Evolutionary conservation across 2,888 invertebrate genomes (phyloP).

Genomic region (Drosophila bunnanda): DNA sequence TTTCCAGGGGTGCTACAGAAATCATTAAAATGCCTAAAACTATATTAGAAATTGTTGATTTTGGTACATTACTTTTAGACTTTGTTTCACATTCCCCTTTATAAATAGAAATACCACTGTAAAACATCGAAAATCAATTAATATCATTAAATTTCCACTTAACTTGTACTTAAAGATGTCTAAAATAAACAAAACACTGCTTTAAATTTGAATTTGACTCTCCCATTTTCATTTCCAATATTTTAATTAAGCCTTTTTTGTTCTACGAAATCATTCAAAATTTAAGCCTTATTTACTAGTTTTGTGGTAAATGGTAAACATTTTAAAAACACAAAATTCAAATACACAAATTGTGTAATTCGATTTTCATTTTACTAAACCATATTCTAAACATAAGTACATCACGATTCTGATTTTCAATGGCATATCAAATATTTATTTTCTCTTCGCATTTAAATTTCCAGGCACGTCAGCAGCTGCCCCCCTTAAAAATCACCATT

Average conservation of each 20-base stretch:
- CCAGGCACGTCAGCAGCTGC: conserved; percentile 65
- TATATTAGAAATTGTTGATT: too few relatives aligned
- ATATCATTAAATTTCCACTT: background rate
- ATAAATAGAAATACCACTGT: background rate
- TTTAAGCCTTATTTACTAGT: background rate
- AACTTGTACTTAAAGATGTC: background rate
- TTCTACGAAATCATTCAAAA: background rate
- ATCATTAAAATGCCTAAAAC: background rate
- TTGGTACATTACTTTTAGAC: too few relatives aligned
- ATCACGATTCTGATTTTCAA: conserved; percentile 46
- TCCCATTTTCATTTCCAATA: background rate
- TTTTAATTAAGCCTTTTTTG: background rate
- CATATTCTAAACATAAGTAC: conserved; percentile 16
- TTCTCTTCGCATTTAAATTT: conserved; percentile 55
- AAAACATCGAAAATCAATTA: too few relatives aligned
- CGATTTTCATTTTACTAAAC: background rate
- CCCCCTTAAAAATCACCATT: conserved; percentile 14
- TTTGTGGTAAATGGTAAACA: background rate
- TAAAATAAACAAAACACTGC: background rate
- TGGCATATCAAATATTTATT: conserved; percentile 62
- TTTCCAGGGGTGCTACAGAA: background rate
- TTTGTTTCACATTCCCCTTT: too few relatives aligned
- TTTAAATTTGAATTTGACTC: too few relatives aligned
- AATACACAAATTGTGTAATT: conserved; percentile 5
- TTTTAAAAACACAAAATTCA: background rate